phyloP scores from a whole-genome alignment of 1,140 invertebrate genomes.

The Drosophila littoralis region DNA sequence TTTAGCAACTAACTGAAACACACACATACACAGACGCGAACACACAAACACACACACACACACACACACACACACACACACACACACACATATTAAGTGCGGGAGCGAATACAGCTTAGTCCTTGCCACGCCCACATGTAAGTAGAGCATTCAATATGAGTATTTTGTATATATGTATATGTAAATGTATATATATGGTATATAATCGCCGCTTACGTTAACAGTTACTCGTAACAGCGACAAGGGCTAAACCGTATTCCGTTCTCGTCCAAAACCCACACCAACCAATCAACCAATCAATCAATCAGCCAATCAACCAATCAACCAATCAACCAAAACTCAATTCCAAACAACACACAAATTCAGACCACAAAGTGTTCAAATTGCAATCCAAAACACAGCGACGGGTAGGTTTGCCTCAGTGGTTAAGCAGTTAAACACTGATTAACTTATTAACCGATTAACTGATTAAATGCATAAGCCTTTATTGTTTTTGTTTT shows the following conservation, averaged over 20 bases:
- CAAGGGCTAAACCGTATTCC: conserved; percentile 84
- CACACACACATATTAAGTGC: conserved; percentile 16
- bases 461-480: conserved; percentile 3
- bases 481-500: conserved; percentile 11
- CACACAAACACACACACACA: conserved; percentile 17
- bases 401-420: conserved; percentile 59
- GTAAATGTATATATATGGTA: conserved; percentile 42
- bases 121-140: conserved; percentile 81
- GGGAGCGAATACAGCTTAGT: conserved; percentile 83
- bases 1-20: conserved; percentile 20
- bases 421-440: conserved; percentile 13
- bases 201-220: conserved; percentile 74
- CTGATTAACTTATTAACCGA: conserved; percentile 3
- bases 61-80: conserved; percentile 14
- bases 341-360: conserved; percentile 24
- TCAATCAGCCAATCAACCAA: conserved; percentile 26
- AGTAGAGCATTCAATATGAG: conserved; percentile 68
- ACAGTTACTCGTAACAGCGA: conserved; percentile 67
- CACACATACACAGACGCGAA: conserved; percentile 12
- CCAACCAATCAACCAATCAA: conserved; percentile 9
- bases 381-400: conserved; percentile 3
- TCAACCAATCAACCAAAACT: conserved; percentile 18
- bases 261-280: conserved; percentile 36
- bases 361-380: conserved; percentile 19
- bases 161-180: conserved; percentile 15